Evolutionary conservation across 2,113 vertebrate species (phyloP).

Genomic region (Phrynocephalus versicolor): DNA sequence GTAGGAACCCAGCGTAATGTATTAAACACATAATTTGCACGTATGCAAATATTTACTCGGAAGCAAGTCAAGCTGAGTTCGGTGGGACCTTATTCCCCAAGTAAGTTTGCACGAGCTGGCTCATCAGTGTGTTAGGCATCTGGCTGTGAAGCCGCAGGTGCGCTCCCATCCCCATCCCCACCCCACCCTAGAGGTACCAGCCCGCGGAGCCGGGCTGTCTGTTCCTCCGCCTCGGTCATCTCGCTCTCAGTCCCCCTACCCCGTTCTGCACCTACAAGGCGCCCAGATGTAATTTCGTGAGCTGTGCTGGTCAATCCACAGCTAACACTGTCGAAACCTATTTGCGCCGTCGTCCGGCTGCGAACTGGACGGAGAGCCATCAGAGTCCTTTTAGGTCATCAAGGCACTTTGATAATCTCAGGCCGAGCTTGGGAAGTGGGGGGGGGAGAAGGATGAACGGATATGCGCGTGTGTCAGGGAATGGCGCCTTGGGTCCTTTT

Average conservation of each 20-base stretch:
- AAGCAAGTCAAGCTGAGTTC: background rate
- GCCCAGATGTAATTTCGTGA: conserved; percentile 4
- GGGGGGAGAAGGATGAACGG: conserved; percentile 2
- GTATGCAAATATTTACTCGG: background rate
- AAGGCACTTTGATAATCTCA: conserved; percentile 80
- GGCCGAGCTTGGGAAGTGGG: conserved; percentile 72
- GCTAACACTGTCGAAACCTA: conserved; percentile 80
- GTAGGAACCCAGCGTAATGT: too few species aligned
- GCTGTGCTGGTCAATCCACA: conserved; percentile 74
- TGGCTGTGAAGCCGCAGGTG: background rate
- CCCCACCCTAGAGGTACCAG: background rate
- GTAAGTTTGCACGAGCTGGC: too few species aligned
- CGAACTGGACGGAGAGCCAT: conserved; percentile 79
- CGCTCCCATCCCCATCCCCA: too few species aligned
- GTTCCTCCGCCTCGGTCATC: background rate
- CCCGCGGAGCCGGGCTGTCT: background rate
- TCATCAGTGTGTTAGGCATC: too few species aligned
- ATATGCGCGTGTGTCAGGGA: conserved; percentile 16
- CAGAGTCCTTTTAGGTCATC: conserved; percentile 79
- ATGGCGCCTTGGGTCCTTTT: background rate
- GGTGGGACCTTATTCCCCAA: too few species aligned
- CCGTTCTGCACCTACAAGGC: background rate
- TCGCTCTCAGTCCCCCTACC: background rate
- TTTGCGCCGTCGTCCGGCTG: conserved; percentile 83
- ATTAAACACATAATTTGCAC: too few species aligned